A percentile compares a stretch with the other conserved stretches of the same genome.
Conservation (phyloP, 2,888 invertebrate genomes). For the Ectobius pallidus region DNA sequence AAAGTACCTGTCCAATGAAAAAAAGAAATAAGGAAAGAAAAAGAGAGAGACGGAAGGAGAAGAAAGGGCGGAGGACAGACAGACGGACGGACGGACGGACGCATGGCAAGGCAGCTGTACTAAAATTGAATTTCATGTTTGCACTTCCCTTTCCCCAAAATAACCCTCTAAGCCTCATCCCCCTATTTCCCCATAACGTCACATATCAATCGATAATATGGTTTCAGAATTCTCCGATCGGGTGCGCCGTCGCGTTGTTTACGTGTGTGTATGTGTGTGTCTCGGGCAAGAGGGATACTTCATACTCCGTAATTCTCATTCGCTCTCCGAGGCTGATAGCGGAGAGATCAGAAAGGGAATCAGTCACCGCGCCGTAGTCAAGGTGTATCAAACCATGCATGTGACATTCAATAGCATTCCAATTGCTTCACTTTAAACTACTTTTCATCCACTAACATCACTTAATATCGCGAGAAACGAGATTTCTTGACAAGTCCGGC, state of each 20-base stretch:
- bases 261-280: conserved; percentile 15
- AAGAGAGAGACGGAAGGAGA: background rate
- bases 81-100: too few relatives aligned
- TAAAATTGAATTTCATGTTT: conserved; percentile 31
- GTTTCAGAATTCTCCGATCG: conserved; percentile 39
- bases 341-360: too few relatives aligned
- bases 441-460: too few relatives aligned
- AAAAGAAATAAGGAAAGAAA: background rate
- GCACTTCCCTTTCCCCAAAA: conserved; percentile 10
- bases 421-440: too few relatives aligned
- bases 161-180: background rate
- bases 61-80: background rate
- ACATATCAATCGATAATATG: conserved; percentile 41
- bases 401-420: too few relatives aligned
- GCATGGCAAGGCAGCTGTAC: conserved; percentile 26
- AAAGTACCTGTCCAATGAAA: background rate
- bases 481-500: too few relatives aligned
- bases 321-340: too few relatives aligned
- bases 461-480: too few relatives aligned
- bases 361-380: too few relatives aligned
- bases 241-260: conserved; percentile 30
- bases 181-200: conserved; percentile 34
- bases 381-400: too few relatives aligned
- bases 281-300: too few relatives aligned
- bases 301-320: too few relatives aligned